These are phyloP conservation scores for Chymomyza caudatula DNA, from an alignment of 2,888 invertebrate genomes.

Conservation along the genomic window DNA sequence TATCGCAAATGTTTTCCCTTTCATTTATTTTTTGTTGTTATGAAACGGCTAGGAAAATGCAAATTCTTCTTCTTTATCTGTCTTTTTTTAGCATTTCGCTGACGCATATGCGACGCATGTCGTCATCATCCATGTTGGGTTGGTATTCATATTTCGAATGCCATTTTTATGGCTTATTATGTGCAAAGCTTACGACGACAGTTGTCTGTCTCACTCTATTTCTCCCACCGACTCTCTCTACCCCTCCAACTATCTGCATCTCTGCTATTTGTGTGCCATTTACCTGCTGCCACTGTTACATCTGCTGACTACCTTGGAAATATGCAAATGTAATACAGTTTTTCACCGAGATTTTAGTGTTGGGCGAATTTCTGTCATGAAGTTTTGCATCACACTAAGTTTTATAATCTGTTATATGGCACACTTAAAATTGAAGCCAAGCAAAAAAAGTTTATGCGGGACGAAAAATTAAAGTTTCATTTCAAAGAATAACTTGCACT, in stretches of 20 bases:
- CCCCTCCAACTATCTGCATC: too few species aligned
- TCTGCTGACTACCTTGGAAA: constrained; percentile 8
- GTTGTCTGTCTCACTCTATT: background rate
- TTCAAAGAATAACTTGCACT: too few species aligned
- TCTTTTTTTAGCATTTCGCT: constrained; percentile 14
- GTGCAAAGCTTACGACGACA: background rate
- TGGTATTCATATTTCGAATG: constrained; percentile 40
- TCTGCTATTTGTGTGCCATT: constrained; percentile 26
- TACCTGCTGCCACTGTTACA: constrained; percentile 29
- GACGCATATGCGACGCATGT: constrained; percentile 9
- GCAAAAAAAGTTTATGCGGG: too few species aligned
- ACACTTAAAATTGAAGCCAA: too few species aligned
- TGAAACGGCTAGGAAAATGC: constrained; percentile 18
- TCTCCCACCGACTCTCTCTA: too few species aligned
- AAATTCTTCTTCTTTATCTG: constrained; percentile 19
- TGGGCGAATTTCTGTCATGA: background rate
- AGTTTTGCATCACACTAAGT: background rate
- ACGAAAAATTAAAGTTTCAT: too few species aligned
- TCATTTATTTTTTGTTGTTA: background rate
- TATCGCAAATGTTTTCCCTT: background rate
- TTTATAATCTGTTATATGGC: background rate
- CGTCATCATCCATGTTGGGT: constrained; percentile 25
- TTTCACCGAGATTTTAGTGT: constrained; percentile 22
- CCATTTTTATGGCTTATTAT: constrained; percentile 39
- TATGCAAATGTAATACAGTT: constrained; percentile 45